A percentile compares a stretch with the other conserved stretches of the same genome.
Conservation (phyloP, 2,113 vertebrate genomes). For the Bubo bubo region DNA sequence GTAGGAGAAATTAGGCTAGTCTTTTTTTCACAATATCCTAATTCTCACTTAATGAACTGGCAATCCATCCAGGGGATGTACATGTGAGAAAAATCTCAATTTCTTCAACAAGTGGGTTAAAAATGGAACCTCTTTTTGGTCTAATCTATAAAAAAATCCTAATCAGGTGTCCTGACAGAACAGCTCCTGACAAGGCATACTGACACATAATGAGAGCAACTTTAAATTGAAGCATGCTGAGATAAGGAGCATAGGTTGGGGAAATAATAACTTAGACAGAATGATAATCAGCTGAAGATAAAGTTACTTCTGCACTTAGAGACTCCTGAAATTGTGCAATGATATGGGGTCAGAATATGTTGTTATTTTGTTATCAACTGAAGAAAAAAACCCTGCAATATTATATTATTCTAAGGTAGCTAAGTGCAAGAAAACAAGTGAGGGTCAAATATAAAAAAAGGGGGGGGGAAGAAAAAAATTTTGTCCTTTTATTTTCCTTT, state of each 20-base stretch:
- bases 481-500: neutral
- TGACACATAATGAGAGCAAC: constrained; percentile 7
- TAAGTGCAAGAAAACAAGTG: neutral
- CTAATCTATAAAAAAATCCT: neutral
- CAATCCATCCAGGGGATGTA: neutral
- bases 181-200: neutral
- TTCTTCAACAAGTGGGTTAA: neutral
- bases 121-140: neutral
- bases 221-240: constrained; percentile 1
- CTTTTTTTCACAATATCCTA: neutral
- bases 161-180: neutral
- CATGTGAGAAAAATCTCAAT: neutral
- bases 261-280: constrained; percentile 4
- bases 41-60: neutral
- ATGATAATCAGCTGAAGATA: constrained; percentile 3
- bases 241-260: neutral
- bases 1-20: neutral
- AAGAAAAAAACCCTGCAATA: neutral
- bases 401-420: neutral
- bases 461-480: neutral
- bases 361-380: neutral
- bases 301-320: neutral
- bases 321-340: neutral
- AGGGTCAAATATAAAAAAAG: neutral
- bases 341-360: neutral